Conservation (phyloP, 2,888 invertebrate genomes). For the Ormyrus labotus region DNA sequence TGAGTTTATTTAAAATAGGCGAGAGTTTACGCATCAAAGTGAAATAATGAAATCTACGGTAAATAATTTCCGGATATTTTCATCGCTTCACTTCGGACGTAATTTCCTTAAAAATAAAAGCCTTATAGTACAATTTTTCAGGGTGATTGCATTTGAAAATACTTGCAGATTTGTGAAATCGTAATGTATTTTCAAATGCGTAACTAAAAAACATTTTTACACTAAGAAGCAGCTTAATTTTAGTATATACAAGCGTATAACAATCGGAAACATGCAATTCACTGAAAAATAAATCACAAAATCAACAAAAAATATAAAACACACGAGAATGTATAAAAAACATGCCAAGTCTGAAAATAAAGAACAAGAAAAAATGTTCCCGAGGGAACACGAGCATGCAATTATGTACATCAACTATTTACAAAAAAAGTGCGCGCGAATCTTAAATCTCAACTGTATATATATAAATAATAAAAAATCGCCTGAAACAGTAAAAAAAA, state of each 20-base stretch:
- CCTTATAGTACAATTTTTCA: neutral
- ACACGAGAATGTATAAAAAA: conserved; percentile 5
- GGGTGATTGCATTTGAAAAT: neutral
- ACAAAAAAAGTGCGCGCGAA: conserved; percentile 15
- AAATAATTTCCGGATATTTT: no score
- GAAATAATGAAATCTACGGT: no score
- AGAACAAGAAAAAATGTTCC: conserved; percentile 9
- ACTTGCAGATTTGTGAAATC: no score
- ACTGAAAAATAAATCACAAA: conserved; percentile 6
- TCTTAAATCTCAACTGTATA: neutral
- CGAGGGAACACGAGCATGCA: conserved; percentile 27
- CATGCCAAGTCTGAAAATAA: conserved; percentile 21
- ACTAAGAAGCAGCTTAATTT: conserved; percentile 30
- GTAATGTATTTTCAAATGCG: no score
- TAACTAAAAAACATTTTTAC: neutral
- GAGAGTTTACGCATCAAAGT: no score
- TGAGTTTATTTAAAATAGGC: no score
- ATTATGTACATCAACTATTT: conserved; percentile 34
- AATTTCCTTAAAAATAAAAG: conserved; percentile 10
- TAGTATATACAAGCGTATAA: conserved; percentile 10
- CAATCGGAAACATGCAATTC: neutral
- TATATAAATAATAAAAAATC: conserved; percentile 1
- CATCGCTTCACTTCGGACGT: neutral
- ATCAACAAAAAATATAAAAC: conserved; percentile 1
- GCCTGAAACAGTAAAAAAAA: conserved; percentile 44